phyloP scores from a whole-genome alignment of 1,140 invertebrate genomes.

The Zaprionus taronus region DNA sequence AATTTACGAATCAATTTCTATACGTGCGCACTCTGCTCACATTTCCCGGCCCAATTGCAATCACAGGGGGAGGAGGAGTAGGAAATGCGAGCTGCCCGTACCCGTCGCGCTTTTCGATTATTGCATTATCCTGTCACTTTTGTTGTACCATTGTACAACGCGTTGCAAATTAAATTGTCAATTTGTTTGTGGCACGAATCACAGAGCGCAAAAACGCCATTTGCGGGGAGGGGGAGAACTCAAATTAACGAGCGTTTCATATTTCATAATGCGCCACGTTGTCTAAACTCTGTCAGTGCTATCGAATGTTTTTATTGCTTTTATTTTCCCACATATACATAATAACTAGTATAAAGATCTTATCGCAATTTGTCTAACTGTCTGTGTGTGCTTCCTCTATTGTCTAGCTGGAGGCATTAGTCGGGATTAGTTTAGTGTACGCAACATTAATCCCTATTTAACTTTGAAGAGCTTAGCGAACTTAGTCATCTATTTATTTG shows the following conservation, averaged over 20 bases:
- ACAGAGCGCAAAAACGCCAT: background rate
- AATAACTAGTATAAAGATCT: constrained; percentile 1
- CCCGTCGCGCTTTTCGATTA: constrained; percentile 46
- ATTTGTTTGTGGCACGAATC: constrained; percentile 58
- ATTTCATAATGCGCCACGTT: constrained; percentile 21
- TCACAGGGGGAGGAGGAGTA: background rate
- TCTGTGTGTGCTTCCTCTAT: background rate
- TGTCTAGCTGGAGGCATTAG: constrained; percentile 7
- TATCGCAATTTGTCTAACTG: constrained; percentile 9
- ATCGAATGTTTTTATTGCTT: constrained; percentile 14
- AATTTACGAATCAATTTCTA: constrained; percentile 46
- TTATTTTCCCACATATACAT: background rate
- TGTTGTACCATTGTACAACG: constrained; percentile 38
- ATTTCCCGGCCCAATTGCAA: constrained; percentile 16
- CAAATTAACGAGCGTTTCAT: constrained; percentile 10
- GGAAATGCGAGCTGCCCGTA: background rate
- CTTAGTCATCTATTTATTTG: constrained; percentile 24
- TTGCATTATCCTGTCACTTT: constrained; percentile 75
- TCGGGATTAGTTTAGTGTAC: constrained; percentile 21
- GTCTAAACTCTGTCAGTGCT: background rate
- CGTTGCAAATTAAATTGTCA: constrained; percentile 76
- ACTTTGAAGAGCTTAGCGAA: constrained; percentile 18
- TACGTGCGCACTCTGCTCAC: constrained; percentile 1
- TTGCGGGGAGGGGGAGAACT: background rate
- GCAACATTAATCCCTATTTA: constrained; percentile 14